phyloP scores from a whole-genome alignment of 2,797 vertebrate genomes.

The Cryptoblepharus egeriae region DNA sequence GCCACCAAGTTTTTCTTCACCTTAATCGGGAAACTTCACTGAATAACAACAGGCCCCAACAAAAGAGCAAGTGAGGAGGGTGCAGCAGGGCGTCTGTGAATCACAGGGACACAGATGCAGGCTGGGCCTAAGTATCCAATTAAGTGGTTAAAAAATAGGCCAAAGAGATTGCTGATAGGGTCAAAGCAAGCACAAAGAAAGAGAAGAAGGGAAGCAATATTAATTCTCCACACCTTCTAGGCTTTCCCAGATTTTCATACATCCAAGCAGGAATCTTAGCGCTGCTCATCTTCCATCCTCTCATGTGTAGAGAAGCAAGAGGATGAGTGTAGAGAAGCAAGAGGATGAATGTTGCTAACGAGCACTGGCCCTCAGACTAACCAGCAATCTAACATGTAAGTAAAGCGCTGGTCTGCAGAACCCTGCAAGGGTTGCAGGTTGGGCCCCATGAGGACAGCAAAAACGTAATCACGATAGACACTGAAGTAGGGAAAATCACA shows the following conservation, averaged over 20 bases:
- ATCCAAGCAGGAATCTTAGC: neutral
- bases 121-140: neutral
- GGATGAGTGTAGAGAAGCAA: neutral
- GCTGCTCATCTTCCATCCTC: neutral
- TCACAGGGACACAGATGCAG: neutral
- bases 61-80: neutral
- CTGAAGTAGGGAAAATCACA: neutral
- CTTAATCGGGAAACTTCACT: neutral
- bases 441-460: no score
- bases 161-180: neutral
- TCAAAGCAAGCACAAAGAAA: neutral
- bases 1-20: neutral
- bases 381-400: neutral
- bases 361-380: neutral
- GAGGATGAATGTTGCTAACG: neutral
- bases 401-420: no score
- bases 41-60: neutral
- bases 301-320: neutral
- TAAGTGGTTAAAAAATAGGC: neutral
- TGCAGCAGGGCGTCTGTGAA: neutral
- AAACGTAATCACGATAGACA: neutral
- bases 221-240: neutral
- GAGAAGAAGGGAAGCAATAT: neutral
- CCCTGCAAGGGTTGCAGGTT: neutral
- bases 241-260: neutral